Conservation (phyloP, 2,113 vertebrate genomes). For the Equus przewalskii region DNA sequence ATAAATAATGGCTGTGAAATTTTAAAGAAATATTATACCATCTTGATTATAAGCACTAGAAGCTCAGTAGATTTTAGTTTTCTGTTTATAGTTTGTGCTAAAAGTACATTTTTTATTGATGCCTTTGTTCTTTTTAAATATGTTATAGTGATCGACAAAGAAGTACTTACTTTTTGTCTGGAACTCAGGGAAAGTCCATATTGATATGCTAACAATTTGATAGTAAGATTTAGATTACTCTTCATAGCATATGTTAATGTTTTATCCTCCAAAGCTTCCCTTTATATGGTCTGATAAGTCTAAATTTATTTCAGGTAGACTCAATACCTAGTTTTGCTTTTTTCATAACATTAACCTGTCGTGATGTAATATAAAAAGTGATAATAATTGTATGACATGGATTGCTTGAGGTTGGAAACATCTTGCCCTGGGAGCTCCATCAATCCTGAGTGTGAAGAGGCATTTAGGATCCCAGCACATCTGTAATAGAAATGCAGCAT, state of each 20-base stretch:
- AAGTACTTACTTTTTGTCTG: conserved; percentile 28
- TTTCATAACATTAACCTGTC: background rate
- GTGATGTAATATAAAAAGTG: background rate
- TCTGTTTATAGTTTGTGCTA: conserved; percentile 55
- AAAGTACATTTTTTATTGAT: conserved; percentile 16
- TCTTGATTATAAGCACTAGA: conserved; percentile 57
- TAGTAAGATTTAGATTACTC: conserved; percentile 21
- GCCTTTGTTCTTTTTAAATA: conserved; percentile 39
- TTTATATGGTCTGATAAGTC: background rate
- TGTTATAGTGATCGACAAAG: background rate
- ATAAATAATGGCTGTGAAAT: conserved; percentile 48
- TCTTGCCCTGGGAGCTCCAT: background rate
- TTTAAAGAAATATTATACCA: conserved; percentile 16
- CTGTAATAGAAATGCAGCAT: fast-evolving
- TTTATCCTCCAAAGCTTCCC: background rate
- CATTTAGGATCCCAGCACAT: background rate
- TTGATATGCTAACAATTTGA: background rate
- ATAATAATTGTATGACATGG: background rate
- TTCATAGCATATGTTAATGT: background rate
- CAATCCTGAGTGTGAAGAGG: background rate
- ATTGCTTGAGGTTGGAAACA: background rate
- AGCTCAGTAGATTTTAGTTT: conserved; percentile 9
- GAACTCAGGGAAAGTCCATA: background rate
- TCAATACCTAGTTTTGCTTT: conserved; percentile 23
- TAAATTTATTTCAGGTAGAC: conserved; percentile 44